Evolutionary conservation across 2,797 vertebrate genomes (phyloP).

Genomic region (Bradypus variegatus): DNA sequence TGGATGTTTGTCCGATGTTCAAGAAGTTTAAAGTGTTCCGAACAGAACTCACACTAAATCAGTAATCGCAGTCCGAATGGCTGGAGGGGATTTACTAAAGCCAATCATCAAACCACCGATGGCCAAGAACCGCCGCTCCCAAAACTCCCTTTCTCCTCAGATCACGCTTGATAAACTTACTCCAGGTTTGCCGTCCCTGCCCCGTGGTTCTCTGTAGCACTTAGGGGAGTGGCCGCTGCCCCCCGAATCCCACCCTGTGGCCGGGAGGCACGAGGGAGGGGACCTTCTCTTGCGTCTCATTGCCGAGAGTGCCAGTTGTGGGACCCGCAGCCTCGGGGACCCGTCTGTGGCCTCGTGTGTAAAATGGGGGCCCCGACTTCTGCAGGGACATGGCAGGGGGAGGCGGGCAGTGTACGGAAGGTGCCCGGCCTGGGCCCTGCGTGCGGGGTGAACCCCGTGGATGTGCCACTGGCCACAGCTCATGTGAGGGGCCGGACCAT

Average conservation of each 20-base stretch:
- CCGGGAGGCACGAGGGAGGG: background rate
- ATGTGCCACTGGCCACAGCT: background rate
- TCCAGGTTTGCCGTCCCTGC: no score
- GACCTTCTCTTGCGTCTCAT: background rate
- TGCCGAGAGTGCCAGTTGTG: background rate
- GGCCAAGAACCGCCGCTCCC: background rate
- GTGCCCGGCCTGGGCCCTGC: background rate
- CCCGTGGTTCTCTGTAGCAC: no score
- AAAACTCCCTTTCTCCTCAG: background rate
- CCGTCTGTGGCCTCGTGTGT: no score
- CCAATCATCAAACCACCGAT: background rate
- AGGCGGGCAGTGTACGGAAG: background rate
- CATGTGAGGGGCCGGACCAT: background rate
- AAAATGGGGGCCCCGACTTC: background rate
- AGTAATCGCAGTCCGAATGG: no score
- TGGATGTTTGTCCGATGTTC: background rate
- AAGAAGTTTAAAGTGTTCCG: background rate
- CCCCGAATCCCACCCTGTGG: background rate
- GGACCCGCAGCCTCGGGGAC: no score
- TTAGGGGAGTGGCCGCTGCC: no score
- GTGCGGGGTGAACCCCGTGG: no score
- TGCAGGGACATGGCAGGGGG: background rate
- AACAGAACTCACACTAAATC: background rate
- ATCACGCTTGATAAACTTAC: background rate
- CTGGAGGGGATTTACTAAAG: background rate